These are phyloP conservation scores for Leucoma salicis DNA, from an alignment of 2,888 invertebrate species.

Conservation along the genomic window DNA sequence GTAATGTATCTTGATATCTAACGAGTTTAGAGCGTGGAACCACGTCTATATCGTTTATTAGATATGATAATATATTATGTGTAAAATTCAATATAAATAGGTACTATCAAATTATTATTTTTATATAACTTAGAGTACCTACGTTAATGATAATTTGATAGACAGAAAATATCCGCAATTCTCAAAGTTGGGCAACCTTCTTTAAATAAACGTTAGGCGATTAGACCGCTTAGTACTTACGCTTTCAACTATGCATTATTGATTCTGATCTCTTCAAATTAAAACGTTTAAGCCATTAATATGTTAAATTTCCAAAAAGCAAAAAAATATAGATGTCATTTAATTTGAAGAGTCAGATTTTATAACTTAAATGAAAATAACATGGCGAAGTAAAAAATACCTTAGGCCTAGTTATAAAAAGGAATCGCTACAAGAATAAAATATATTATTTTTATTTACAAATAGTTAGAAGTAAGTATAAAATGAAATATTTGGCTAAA, in stretches of 20 bases:
- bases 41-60: no score
- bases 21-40: no score
- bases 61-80: no score
- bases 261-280: constrained; percentile 40
- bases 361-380: constrained; percentile 52
- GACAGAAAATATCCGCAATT: no score
- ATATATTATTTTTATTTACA: constrained; percentile 70
- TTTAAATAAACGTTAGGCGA: constrained; percentile 6
- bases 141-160: no score
- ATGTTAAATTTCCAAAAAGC: constrained; percentile 25
- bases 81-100: no score
- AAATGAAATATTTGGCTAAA: constrained; percentile 80
- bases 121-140: no score
- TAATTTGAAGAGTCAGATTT: constrained; percentile 44
- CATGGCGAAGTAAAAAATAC: constrained; percentile 65
- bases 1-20: no score
- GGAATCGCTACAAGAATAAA: constrained; percentile 75
- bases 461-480: constrained; percentile 65
- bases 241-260: constrained; percentile 22
- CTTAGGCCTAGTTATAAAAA: constrained; percentile 73
- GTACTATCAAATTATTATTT: no score
- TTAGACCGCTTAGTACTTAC: not conserved
- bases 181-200: no score
- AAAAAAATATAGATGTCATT: constrained; percentile 34
- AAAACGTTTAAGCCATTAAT: constrained; percentile 30